Base-by-base conservation (phyloP, 1,140 invertebrate genomes). In the Anastrepha obliqua region DNA sequence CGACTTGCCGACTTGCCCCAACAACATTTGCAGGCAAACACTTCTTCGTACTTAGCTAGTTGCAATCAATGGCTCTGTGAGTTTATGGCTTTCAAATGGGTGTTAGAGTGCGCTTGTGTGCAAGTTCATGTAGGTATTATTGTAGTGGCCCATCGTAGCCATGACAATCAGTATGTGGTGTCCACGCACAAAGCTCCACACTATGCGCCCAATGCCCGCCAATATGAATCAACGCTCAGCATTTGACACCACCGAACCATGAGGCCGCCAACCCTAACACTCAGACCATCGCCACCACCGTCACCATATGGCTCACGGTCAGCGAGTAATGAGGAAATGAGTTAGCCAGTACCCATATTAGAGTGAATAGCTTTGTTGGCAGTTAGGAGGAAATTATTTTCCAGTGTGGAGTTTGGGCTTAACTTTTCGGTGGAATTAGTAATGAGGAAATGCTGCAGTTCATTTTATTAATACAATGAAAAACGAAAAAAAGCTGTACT, bases 111-210 rank as follows among this genome's bases (percentile, higher is more conserved):
- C 9, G n/a, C 74, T 7, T 81, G 17, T 81, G 4, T 81, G 47
- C 74, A 17, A n/a, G 17, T 29, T 17, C 47, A 20, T 58, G 15
- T 55, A 55, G 47, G n/a, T 55, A 47, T 55, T 81, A 55, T 81
- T 81, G 74, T 81, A 81, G 17, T 81, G 74, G 47, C 74, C 74
- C 74, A 20, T 29, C 55, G 74, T 81, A 51, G 74, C 29, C 74
- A 81, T 81, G 74, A 47, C 74, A 81, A 81, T 81, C 74, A 29
- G 9, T 55, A 9, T 81, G 74, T 81, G 47, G 47, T 81, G 74
- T 81, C 74, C 74, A 81, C 47, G 74, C 74, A 81, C 74, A 29
- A 9, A 81, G 44, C 70, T 15, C 70, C 44, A 74, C 13, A 74
- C 70, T 13, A 11, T 2, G n/a, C 74, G 47, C 44, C 64, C 64